Conservation (phyloP, 2,113 vertebrate genomes). For the Campylomormyrus numenius region DNA sequence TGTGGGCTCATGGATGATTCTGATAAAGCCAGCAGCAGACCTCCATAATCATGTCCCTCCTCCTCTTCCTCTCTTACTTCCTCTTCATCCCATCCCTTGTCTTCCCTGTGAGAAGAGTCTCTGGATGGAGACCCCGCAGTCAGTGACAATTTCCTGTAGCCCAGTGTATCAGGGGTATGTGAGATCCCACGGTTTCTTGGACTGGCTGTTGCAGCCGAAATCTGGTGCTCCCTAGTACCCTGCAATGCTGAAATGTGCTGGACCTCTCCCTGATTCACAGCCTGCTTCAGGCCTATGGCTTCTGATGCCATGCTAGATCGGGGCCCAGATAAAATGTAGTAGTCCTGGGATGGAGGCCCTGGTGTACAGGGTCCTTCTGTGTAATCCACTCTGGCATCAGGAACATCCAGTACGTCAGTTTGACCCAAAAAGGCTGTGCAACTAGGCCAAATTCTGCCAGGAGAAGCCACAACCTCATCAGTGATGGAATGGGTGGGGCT, state of each 20-base stretch:
- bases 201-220: not conserved
- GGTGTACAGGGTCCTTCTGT: not conserved
- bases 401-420: not conserved
- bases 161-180: not conserved
- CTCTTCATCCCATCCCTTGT: not conserved
- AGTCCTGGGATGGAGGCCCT: conserved; percentile 22
- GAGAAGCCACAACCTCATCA: not conserved
- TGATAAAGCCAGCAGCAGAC: conserved; percentile 34
- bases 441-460: not conserved
- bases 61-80: conserved; percentile 3
- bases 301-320: not conserved
- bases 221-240: not conserved
- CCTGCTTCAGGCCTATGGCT: not conserved
- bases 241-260: not conserved
- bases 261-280: not conserved
- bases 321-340: not conserved
- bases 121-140: not conserved
- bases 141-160: not conserved
- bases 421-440: not conserved
- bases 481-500: no score
- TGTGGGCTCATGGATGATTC: conserved; percentile 40
- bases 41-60: not conserved
- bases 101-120: not conserved
- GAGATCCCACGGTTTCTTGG: not conserved
- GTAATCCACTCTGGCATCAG: not conserved